Base-by-base conservation (phyloP, 1,140 invertebrate species). In the Bombus consobrinus region DNA sequence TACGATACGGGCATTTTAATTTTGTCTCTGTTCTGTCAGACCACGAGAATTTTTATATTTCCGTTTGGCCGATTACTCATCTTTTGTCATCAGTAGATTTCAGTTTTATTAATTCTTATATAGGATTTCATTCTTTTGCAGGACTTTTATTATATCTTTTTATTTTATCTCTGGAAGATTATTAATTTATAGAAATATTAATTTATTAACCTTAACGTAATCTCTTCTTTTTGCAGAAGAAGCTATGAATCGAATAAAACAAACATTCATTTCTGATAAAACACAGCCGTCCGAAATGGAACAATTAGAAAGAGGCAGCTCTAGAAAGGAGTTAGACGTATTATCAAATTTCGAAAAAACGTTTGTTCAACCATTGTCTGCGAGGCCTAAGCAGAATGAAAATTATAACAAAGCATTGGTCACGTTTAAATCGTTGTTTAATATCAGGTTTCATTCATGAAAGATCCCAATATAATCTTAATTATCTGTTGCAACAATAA, bases 181-280 rank as follows among this genome's bases (percentile, higher is more conserved):
- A 47, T 18, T 47, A 18, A 47, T 18, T 47, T 47, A 18, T 47
- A 18, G 5, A 12, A 9, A 28, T 53, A 59, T 57, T 37, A 47
- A 76, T 28, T n/a, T 57, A 15, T 73, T 62, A 32, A 62, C 25
- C 9, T 10, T 32, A 34, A 34, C 15, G 15, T 15, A 72, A 39
- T 2, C 22, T n/a, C 18, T 82, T 69, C 43, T 41, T 78, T 57
- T n/a, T 75, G 75, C 66, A 90, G 89, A 81, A 53, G 89, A 90
- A 34, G 87, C 89, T n/a, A 86, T 90, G 81, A 69, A 81, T 64
- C 81, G 83, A 66, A 90, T 91, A 82, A 91, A 89, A 72, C 75
- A 76, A 34, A 91, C 81, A 25, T 89, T 90, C 13, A 72, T 89
- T 62, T 72, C 83, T 6, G 87, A 91, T 32, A 91, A 90, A 83